Base-by-base conservation (phyloP, 2,797 vertebrate genomes). In the Aldrovandia affinis region DNA sequence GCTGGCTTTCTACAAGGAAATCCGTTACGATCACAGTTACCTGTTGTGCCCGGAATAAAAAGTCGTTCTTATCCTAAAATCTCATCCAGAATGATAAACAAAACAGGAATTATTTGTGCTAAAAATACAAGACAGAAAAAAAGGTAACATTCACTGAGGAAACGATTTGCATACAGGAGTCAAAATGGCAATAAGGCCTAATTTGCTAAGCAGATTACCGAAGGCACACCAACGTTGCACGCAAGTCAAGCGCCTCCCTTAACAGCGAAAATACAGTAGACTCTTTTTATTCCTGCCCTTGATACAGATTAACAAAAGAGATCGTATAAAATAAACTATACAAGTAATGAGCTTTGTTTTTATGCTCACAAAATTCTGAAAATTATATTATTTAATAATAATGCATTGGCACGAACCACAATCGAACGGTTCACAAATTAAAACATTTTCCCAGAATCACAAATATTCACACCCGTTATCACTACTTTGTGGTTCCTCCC, bases 121-220 rank as follows among this genome's bases (percentile, higher is more conserved):
- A 88, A 89, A 90, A 90, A 93, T 89, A 83, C 82, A 85, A 87
- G 91, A 85, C 36, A 44, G 55, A 92, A 89, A 83, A 82, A 88
- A 91, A 84, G 88, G 86, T 87, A 86, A 87, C 89, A 92, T 81
- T 88, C 88, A 88, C 90, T 70, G 91, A 91, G 91, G 90, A 91
- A 92, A 91, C 86, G 89, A 87, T 92, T 95, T 95, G 95, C 95
- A 95, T 95, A 94, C 90, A 92, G 90, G 91, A 92, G 91, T 91
- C 87, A 94, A 95, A 96, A 93, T 92, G 92, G 91, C 92, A 93
- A 94, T 94, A 94, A 93, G 90, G 90, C 85, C 90, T 92, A 52
- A 92, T 96, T 96, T 96, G 94, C 95, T 96, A 94, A 94, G 94
- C 94, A 96, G 95, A 96, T 95, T 93, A 81, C 59, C 86, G 83